Conservation (phyloP, 2,797 vertebrate species). For the Eutrigla gurnardus region DNA sequence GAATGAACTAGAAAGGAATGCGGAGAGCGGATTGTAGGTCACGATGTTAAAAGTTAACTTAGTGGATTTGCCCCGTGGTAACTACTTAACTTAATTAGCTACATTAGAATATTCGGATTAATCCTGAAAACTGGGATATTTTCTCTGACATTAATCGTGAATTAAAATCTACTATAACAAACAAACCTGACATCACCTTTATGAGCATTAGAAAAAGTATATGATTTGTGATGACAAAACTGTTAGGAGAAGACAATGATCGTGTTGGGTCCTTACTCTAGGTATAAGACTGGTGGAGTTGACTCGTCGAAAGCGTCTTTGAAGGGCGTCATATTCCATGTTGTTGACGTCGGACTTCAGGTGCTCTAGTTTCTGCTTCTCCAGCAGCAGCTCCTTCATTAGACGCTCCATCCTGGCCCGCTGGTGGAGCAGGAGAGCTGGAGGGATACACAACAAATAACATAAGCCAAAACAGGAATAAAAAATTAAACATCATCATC, state of each 20-base stretch:
- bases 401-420: slow-evolving; percentile 98
- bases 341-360: slow-evolving; percentile 95
- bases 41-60: too few species aligned
- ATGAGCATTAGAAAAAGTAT: neutral
- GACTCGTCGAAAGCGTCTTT: slow-evolving; percentile 95
- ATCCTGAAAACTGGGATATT: too few species aligned
- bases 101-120: too few species aligned
- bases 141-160: too few species aligned
- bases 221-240: neutral
- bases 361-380: slow-evolving; percentile 93
- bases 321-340: slow-evolving; percentile 97
- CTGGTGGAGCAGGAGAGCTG: slow-evolving; percentile 97
- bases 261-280: slow-evolving; percentile 85
- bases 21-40: too few species aligned
- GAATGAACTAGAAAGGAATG: too few species aligned
- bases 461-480: neutral
- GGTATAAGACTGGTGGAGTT: slow-evolving; percentile 94
- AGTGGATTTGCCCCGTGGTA: too few species aligned
- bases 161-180: too few species aligned
- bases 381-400: slow-evolving; percentile 92
- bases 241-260: neutral
- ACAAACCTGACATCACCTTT: neutral
- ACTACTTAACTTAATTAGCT: too few species aligned
- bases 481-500: neutral
- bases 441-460: slow-evolving; percentile 12